Base-by-base conservation (phyloP, 2,797 vertebrate genomes). In the Gallinago stenura region DNA sequence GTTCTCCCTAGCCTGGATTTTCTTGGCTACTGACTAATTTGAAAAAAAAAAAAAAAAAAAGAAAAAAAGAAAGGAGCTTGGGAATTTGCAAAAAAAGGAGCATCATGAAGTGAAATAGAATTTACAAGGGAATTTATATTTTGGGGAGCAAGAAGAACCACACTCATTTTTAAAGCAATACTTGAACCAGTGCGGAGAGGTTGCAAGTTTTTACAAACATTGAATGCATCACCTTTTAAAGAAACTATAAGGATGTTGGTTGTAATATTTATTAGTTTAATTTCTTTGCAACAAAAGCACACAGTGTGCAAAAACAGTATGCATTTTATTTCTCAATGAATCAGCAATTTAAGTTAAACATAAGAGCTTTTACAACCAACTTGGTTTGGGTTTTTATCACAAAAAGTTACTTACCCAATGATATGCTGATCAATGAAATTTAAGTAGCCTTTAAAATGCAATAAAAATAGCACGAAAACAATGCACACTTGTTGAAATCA, bases 101-200 rank as follows among this genome's bases (percentile, higher is more conserved):
- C 85, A 89, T 64, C 57, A 95, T 96, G 96, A 66, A 94, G 91
- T 90, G 95, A 97, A 76, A 95, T 57, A 97, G 95, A 93, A 96
- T 97, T 97, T 97, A 97, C 96, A 97, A 97, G 92, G 90, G 93
- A 96, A 96, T 95, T 95, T 57, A 70, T 17, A 76, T 68, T 80
- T 78, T 73, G 75, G 85, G 89, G 65, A 96, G 72, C 68, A 92
- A 31, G 87, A 87, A 83, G 72, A 96, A 81, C 69, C 87, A 89
- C 58, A 80, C 12, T 64, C 56, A 69, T 51, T 93, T 96, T 94
- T 77, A 87, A 89, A 90, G 37, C 62, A 94, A 64, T 87, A 92
- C 62, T 46, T 93, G 66, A 97, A 91, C 84, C 87, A 90, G 64
- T 46, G 51, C 87, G 54, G 90, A 86, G 76, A 91, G 90, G 72